Conservation (phyloP, 2,797 vertebrate genomes). For the Sebastes miniatus region DNA sequence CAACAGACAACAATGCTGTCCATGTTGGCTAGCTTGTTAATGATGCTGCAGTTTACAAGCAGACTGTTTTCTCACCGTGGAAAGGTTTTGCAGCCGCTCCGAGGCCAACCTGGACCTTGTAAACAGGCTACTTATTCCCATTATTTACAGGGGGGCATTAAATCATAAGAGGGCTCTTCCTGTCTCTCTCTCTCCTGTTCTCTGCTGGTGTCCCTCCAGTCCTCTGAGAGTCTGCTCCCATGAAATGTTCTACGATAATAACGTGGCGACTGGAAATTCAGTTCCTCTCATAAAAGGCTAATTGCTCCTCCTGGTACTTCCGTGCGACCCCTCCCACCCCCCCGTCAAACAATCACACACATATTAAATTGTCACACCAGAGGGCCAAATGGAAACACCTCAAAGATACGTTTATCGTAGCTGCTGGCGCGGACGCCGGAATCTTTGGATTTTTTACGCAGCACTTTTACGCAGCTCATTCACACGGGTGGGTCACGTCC, state of each 20-base stretch:
- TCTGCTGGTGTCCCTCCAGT: slow-evolving; percentile 7
- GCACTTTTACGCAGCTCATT: slow-evolving; percentile 1
- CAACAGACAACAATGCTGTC: slow-evolving; percentile 40
- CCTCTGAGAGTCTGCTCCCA: slow-evolving; percentile 29
- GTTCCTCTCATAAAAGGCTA: slow-evolving; percentile 73
- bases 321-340: background rate
- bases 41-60: slow-evolving; percentile 53
- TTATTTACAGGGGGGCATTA: slow-evolving; percentile 74
- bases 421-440: background rate
- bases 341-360: slow-evolving; percentile 26
- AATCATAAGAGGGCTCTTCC: slow-evolving; percentile 73
- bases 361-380: slow-evolving; percentile 40
- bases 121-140: slow-evolving; percentile 66
- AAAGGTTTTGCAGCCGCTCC: slow-evolving; percentile 53
- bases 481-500: background rate
- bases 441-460: slow-evolving; percentile 30
- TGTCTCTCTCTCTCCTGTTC: slow-evolving; percentile 35
- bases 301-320: slow-evolving; percentile 66
- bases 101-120: slow-evolving; percentile 45
- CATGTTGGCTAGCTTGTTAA: slow-evolving; percentile 44
- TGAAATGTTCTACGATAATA: slow-evolving; percentile 51
- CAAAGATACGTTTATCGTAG: slow-evolving; percentile 21
- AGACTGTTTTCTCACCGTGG: slow-evolving; percentile 42
- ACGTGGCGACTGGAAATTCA: slow-evolving; percentile 58
- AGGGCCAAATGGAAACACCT: slow-evolving; percentile 46